A percentile compares a stretch with the other conserved stretches of the same genome.
phyloP scores from a whole-genome alignment of 2,888 invertebrate species.

The Mesorhabditis belari region DNA sequence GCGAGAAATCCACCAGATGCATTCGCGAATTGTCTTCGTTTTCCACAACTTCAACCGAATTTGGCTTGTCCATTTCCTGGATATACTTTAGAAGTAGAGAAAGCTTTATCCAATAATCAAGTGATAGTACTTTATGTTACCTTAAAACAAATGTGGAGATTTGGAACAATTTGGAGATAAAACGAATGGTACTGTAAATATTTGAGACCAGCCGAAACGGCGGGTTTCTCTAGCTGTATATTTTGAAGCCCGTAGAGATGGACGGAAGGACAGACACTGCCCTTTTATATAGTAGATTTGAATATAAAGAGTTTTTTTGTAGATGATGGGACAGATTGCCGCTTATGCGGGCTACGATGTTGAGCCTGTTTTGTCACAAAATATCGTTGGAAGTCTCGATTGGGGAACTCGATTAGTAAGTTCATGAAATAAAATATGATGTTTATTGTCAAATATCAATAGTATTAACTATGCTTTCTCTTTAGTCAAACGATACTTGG shows the following conservation, averaged over 20 bases:
- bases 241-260: too few species aligned
- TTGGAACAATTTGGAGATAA: too few species aligned
- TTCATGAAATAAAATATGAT: not conserved
- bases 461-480: not conserved
- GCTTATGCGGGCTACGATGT: conserved; percentile 8
- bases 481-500: conserved; percentile 19
- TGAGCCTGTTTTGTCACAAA: conserved; percentile 10
- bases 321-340: conserved; percentile 18
- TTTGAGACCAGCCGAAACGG: too few species aligned
- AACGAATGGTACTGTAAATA: too few species aligned
- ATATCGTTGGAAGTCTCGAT: conserved; percentile 18
- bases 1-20: conserved; percentile 41
- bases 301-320: too few species aligned
- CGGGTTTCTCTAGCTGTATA: too few species aligned
- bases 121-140: too few species aligned
- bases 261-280: too few species aligned
- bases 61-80: conserved; percentile 39
- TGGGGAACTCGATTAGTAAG: conserved; percentile 22
- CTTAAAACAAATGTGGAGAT: too few species aligned
- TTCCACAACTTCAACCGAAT: conserved; percentile 28
- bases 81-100: conserved; percentile 37
- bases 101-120: too few species aligned
- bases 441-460: too few species aligned
- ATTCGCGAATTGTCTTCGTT: conserved; percentile 26
- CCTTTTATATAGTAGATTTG: too few species aligned